A percentile compares a stretch with the other conserved stretches of the same genome.
These are phyloP conservation scores for Synanthedon tipuliformis DNA, from an alignment of 2,888 invertebrate genomes.

Conservation along the genomic window DNA sequence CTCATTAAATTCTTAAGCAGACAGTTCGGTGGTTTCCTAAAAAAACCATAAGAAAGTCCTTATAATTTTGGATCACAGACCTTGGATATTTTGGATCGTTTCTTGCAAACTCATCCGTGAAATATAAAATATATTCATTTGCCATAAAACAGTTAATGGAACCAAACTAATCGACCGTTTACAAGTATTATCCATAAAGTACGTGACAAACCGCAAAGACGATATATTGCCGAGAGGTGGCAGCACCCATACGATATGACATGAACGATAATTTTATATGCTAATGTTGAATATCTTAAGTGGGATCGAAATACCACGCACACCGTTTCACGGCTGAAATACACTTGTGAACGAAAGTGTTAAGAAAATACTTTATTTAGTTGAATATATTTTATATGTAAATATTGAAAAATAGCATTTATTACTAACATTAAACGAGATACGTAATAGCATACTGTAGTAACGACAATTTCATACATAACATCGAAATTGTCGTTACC, in stretches of 20 bases:
- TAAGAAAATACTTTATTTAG: not conserved
- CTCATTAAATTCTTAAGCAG: too few species aligned
- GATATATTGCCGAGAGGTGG: conserved; percentile 17
- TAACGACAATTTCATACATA: too few species aligned
- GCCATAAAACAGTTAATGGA: conserved; percentile 17
- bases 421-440: too few species aligned
- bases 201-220: conserved; percentile 23
- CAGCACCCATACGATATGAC: conserved; percentile 19
- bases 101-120: too few species aligned
- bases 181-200: conserved; percentile 8
- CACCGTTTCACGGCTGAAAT: conserved; percentile 22
- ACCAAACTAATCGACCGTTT: conserved; percentile 34
- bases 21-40: too few species aligned
- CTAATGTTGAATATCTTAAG: conserved; percentile 58
- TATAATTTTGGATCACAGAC: too few species aligned
- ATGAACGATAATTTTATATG: conserved; percentile 51
- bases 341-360: conserved; percentile 21
- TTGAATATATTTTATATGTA: too few species aligned
- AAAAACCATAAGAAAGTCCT: too few species aligned
- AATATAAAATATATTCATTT: not conserved
- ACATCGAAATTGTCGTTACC: too few species aligned
- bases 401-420: too few species aligned
- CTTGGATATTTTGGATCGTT: too few species aligned
- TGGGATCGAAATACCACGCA: conserved; percentile 45
- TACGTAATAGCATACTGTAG: too few species aligned